Evolutionary conservation across 2,888 invertebrate species (phyloP).

Genomic region (Scaptomyza tumidula): DNA sequence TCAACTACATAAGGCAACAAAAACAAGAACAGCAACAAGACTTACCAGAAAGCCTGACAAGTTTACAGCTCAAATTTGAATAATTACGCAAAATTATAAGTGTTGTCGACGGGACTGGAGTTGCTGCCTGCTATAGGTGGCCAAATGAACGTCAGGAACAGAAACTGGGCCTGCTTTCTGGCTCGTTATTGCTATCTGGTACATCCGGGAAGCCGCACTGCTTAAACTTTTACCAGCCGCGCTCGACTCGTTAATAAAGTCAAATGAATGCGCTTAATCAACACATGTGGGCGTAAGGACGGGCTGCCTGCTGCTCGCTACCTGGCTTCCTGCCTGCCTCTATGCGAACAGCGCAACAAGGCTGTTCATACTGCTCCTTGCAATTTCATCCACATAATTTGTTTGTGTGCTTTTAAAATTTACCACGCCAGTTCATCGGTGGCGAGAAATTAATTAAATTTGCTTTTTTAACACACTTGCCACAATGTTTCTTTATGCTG

Average conservation of each 20-base stretch:
- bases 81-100: constrained; percentile 69
- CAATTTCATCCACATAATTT: constrained; percentile 49
- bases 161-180: constrained; percentile 23
- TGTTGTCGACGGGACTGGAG: constrained; percentile 21
- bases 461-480: constrained; percentile 36
- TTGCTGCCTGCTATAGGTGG: constrained; percentile 30
- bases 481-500: constrained; percentile 16
- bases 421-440: constrained; percentile 6
- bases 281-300: constrained; percentile 52
- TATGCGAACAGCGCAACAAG: constrained; percentile 15
- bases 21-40: constrained; percentile 15
- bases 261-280: constrained; percentile 80
- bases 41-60: constrained; percentile 24
- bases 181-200: constrained; percentile 23
- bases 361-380: constrained; percentile 18
- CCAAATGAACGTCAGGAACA: constrained; percentile 30
- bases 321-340: constrained; percentile 1
- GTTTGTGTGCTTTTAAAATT: constrained; percentile 49
- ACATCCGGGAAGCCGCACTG: constrained; percentile 20
- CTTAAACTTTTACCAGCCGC: constrained; percentile 51
- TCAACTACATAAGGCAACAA: constrained; percentile 18
- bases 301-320: constrained; percentile 3
- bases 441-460: constrained; percentile 70
- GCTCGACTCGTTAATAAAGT: constrained; percentile 68
- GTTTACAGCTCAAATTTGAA: constrained; percentile 64